These are phyloP conservation scores for Scartelaos histophorus DNA, from an alignment of 2,113 vertebrate genomes.

Conservation along the genomic window DNA sequence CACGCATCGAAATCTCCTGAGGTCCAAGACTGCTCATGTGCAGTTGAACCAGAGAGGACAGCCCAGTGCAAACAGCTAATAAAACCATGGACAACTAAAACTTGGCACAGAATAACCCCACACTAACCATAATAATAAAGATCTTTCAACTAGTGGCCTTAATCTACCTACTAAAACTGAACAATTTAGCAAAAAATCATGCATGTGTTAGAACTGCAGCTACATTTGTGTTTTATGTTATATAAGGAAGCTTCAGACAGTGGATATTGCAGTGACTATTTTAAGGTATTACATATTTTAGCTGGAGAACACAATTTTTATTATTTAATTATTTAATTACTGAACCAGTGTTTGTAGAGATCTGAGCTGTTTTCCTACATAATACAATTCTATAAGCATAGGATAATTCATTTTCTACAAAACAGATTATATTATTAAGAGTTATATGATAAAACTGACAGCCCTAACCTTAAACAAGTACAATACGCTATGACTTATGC, in stretches of 20 bases:
- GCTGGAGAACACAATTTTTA: not conserved
- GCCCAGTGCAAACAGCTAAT: not conserved
- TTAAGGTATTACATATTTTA: not conserved
- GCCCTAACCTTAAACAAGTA: no score
- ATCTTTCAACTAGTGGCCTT: not conserved
- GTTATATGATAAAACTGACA: no score
- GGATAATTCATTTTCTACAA: not conserved
- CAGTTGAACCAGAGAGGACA: constrained; percentile 30
- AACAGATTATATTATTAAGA: not conserved
- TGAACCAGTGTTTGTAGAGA: not conserved
- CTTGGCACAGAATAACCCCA: not conserved
- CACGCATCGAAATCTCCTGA: constrained; percentile 17
- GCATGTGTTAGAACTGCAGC: no score
- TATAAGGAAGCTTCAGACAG: no score
- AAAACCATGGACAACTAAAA: not conserved
- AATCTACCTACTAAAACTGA: not conserved
- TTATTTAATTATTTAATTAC: no score
- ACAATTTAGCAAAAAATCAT: not conserved
- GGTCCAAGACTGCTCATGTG: constrained; percentile 12
- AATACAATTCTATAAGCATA: not conserved
- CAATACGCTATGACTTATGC: not conserved
- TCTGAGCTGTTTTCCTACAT: not conserved
- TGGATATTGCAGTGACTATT: not conserved
- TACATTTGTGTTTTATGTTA: no score
- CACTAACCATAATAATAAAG: not conserved